Conservation (phyloP, 2,797 vertebrate species). For the Poecilia gillii region DNA sequence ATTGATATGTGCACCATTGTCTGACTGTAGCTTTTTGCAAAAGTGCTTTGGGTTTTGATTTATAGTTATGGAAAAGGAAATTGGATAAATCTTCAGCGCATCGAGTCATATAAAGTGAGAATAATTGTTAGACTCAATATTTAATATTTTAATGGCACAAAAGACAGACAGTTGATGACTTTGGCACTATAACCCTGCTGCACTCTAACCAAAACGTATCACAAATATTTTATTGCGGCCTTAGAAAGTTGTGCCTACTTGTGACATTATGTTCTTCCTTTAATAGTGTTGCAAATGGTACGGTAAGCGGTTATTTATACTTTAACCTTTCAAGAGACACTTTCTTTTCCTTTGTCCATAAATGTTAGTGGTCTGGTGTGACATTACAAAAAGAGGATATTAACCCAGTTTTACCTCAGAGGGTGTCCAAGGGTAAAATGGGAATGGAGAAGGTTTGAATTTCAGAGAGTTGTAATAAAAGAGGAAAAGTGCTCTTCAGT, state of each 20-base stretch:
- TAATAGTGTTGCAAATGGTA: not conserved
- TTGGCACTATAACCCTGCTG: not conserved
- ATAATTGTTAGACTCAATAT: not conserved
- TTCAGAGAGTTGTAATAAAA: conserved; percentile 56
- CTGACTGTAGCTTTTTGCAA: not conserved
- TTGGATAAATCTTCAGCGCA: not conserved
- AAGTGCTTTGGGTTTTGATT: not conserved
- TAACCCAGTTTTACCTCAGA: conserved; percentile 32
- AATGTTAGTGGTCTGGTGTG: conserved; percentile 27
- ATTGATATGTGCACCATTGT: not conserved
- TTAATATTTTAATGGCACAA: not conserved
- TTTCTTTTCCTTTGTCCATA: conserved; percentile 4
- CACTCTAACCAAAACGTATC: not conserved
- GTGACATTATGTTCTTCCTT: conserved; percentile 1
- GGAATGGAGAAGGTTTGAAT: conserved; percentile 51
- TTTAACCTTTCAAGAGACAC: conserved; percentile 3
- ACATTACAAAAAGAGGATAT: conserved; percentile 34
- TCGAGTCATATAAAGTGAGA: not conserved
- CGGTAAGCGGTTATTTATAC: not conserved
- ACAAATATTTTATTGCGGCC: not conserved
- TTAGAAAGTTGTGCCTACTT: not conserved
- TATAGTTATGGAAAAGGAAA: not conserved
- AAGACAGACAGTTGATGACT: not conserved
- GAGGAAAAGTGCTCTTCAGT: conserved; percentile 64
- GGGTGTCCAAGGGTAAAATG: conserved; percentile 58